Evolutionary conservation across 2,888 invertebrate genomes (phyloP).

Genomic region (Mechanitis messenoides): DNA sequence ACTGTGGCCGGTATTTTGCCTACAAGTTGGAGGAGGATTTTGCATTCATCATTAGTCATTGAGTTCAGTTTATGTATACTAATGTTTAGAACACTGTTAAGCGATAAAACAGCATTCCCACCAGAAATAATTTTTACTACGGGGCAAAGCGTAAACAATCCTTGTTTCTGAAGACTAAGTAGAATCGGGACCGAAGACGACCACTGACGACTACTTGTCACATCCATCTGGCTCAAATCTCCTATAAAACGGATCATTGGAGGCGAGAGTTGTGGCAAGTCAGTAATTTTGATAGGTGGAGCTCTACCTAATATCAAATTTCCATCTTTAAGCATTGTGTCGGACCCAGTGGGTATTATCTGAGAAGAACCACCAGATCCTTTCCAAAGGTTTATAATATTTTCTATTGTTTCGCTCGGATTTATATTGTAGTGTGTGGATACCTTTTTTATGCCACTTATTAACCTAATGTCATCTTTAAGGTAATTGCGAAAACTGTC

Average conservation of each 20-base stretch:
- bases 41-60: slow-evolving; percentile 25
- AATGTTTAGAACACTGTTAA: slow-evolving; percentile 34
- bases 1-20: slow-evolving; percentile 16
- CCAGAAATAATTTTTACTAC: slow-evolving; percentile 28
- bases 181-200: slow-evolving; percentile 27
- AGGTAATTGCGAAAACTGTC: slow-evolving; percentile 27
- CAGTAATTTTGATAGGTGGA: slow-evolving; percentile 32
- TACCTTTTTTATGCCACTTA: slow-evolving; percentile 28
- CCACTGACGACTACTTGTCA: slow-evolving; percentile 28
- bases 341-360: slow-evolving; percentile 16
- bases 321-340: slow-evolving; percentile 26
- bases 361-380: slow-evolving; percentile 10
- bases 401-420: slow-evolving; percentile 29
- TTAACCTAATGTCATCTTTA: slow-evolving; percentile 29
- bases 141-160: slow-evolving; percentile 30
- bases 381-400: slow-evolving; percentile 31
- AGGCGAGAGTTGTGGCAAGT: slow-evolving; percentile 28
- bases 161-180: slow-evolving; percentile 31
- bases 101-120: slow-evolving; percentile 30
- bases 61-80: slow-evolving; percentile 34
- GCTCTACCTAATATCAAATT: slow-evolving; percentile 33
- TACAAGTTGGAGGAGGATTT: slow-evolving; percentile 24
- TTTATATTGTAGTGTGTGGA: slow-evolving; percentile 27
- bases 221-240: slow-evolving; percentile 32
- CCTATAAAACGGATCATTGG: slow-evolving; percentile 32